Evolutionary conservation across 1,140 invertebrate species (phyloP), one percentile per base, ranked within the genome.

Genomic region (Cephus cinctus): DNA sequence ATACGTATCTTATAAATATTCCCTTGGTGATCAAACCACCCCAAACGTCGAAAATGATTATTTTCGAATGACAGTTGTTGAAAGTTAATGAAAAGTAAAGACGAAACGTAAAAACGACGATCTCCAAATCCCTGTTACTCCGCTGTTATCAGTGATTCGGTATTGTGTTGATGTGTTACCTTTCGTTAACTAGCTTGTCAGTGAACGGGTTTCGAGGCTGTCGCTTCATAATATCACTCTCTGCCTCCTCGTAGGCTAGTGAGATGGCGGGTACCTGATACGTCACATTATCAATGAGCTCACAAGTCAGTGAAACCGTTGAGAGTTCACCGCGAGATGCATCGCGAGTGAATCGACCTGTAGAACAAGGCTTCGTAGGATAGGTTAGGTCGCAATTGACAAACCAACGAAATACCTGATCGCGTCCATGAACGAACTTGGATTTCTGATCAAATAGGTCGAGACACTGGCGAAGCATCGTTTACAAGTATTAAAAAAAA

Each of bases 201-300:
- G 81, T 83, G 70, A 82, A 76, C 50, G 90, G 87, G 76, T 99
- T 94, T 88, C 97, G 87, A 79, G 97, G 97, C 78, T 89, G 89
- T 79, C 96, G 87, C 86, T 99, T 99, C 97, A 99, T 99, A 82
- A 99, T 99, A 87, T 99, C 97, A 79, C 91, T 94, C 83, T 99
- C 97, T 68, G 97, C 94, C 82, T 94, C 87, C 87, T 99, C 97
- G 83, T 99, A 99, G 78, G 97, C 96, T 82, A 99, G 86, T 69
- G 97, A 98, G 83, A 99, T 99, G 80, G 97, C 97, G 76, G 96
- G 97, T 77, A 98, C 90, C 92, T 95, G 73, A 80, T 30, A 30
- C 53, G 71, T 76, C 67, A 77, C 53, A 73, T 74, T 67, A 75
- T 72, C 69, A 74, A 75, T 41, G 73, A 67, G 62, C 67, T 75